These are phyloP conservation scores for Cryptophagus acutangulus DNA, from an alignment of 2,888 invertebrate genomes.

Conservation along the genomic window DNA sequence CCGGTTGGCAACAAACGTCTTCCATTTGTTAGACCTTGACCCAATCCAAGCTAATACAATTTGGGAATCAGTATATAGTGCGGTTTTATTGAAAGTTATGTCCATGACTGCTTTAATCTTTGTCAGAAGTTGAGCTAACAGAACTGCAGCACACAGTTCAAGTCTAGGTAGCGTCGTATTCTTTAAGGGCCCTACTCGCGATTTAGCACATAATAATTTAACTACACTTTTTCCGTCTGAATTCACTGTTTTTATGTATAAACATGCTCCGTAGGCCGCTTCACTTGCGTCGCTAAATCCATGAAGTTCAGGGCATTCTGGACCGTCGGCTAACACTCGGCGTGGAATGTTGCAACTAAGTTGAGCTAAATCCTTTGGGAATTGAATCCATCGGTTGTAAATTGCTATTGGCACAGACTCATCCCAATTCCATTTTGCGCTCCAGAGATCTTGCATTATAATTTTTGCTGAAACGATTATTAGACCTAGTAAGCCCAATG, in stretches of 20 bases:
- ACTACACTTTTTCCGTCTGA: neutral
- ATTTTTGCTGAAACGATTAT: slow-evolving; percentile 14
- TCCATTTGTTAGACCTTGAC: slow-evolving; percentile 15
- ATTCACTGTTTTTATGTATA: slow-evolving; percentile 4
- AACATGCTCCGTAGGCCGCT: slow-evolving; percentile 7
- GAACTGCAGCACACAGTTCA: neutral
- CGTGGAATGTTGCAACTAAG: slow-evolving; percentile 4
- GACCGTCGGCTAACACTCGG: slow-evolving; percentile 4
- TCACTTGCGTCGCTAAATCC: slow-evolving; percentile 5
- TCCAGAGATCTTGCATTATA: slow-evolving; percentile 17
- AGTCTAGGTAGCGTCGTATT: neutral
- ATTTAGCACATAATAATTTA: neutral
- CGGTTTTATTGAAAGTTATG: neutral
- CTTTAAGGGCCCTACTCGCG: neutral
- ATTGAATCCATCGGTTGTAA: neutral
- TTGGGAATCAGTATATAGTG: slow-evolving; percentile 5
- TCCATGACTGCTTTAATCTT: neutral
- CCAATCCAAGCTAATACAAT: slow-evolving; percentile 18
- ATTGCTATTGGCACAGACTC: neutral
- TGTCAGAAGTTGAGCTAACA: neutral
- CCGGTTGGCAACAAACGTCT: slow-evolving; percentile 27
- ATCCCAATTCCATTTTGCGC: slow-evolving; percentile 15
- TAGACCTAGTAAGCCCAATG: slow-evolving; percentile 17
- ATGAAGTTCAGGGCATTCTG: neutral
- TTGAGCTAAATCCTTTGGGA: neutral